These are phyloP conservation scores for Addax nasomaculatus DNA, from an alignment of 2,113 vertebrate species.

Conservation along the genomic window DNA sequence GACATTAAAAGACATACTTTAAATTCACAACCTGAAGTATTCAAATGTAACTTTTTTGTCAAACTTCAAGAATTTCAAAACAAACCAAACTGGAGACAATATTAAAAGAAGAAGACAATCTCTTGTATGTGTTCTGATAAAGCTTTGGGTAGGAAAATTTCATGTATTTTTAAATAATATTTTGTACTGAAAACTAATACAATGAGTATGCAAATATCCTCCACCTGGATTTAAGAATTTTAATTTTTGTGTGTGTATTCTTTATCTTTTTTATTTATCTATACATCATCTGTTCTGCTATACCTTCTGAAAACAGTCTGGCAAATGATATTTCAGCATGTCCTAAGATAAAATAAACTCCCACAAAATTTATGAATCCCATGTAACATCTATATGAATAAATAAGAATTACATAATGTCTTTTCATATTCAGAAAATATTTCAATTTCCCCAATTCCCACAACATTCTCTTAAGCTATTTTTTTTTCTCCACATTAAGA, in stretches of 20 bases:
- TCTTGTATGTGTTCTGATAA: background rate
- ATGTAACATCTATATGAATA: background rate
- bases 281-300: background rate
- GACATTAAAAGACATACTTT: background rate
- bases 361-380: background rate
- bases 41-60: background rate
- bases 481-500: background rate
- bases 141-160: background rate
- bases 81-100: background rate
- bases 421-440: background rate
- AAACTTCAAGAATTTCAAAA: background rate
- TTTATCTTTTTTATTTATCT: background rate
- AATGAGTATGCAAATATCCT: background rate
- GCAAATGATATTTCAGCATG: background rate
- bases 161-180: background rate
- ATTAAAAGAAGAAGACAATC: background rate
- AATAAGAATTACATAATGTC: background rate
- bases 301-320: background rate
- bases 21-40: background rate
- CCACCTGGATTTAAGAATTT: background rate
- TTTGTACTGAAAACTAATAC: background rate
- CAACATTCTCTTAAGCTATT: background rate
- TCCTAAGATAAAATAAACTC: background rate
- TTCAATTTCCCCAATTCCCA: background rate
- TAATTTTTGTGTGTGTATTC: background rate